These are phyloP conservation scores for Ditylenchus weischeri DNA, from an alignment of 2,888 invertebrate species.

Conservation along the genomic window DNA sequence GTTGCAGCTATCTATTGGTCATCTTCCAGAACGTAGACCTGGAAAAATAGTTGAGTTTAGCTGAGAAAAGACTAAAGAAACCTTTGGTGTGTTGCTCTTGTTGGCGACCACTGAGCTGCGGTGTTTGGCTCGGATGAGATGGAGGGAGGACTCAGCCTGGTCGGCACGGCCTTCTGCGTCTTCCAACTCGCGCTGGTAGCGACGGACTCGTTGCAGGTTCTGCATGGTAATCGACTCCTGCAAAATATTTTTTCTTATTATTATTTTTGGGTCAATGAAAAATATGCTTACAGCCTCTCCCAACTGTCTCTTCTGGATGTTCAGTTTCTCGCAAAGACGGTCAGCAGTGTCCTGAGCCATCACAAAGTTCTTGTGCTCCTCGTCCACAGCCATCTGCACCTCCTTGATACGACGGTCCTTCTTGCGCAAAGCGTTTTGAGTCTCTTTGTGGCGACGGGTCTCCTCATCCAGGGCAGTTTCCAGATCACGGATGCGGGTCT, in stretches of 20 bases:
- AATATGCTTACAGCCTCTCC: constrained; percentile 73
- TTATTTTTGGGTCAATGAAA: not conserved
- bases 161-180: constrained; percentile 96
- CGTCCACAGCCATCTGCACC: constrained; percentile 70
- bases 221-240: constrained; percentile 64
- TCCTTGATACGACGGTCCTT: constrained; percentile 96
- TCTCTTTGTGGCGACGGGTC: constrained; percentile 92
- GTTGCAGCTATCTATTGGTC: not conserved
- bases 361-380: constrained; percentile 71
- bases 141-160: constrained; percentile 67
- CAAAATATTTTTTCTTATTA: not conserved
- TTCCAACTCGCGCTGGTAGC: constrained; percentile 95
- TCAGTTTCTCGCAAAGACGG: constrained; percentile 73
- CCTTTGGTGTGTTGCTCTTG: constrained; percentile 44
- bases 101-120: constrained; percentile 63
- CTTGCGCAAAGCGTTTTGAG: constrained; percentile 93
- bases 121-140: constrained; percentile 93
- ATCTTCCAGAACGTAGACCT: constrained; percentile 4
- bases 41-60: too few species aligned
- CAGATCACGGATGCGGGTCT: constrained; percentile 85
- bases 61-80: constrained; percentile 44
- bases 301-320: constrained; percentile 91
- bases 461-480: constrained; percentile 92
- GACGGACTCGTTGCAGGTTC: constrained; percentile 88
- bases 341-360: constrained; percentile 75